A percentile compares a stretch with the other conserved stretches of the same genome.
phyloP scores from a whole-genome alignment of 2,888 invertebrate genomes.

The Scaptomyza polygonia region DNA sequence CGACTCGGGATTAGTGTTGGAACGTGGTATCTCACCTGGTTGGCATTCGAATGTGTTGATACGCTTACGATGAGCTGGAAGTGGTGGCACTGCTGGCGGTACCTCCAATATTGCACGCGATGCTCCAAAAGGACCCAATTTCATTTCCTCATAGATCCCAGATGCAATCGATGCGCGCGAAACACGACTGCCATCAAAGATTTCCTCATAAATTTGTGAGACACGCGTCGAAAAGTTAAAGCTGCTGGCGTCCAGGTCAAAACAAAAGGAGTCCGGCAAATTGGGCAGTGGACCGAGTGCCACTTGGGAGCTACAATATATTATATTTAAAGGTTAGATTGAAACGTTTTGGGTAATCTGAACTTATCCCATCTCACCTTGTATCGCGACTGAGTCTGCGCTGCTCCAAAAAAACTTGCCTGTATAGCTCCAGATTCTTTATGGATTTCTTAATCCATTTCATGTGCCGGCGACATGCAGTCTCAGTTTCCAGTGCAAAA shows the following conservation, averaged over 20 bases:
- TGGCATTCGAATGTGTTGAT: conserved; percentile 82
- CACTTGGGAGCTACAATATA: conserved; percentile 48
- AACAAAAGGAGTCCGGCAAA: conserved; percentile 74
- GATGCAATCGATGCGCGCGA: conserved; percentile 83
- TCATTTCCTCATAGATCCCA: conserved; percentile 85
- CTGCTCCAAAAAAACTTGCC: conserved; percentile 83
- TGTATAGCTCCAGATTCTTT: conserved; percentile 83
- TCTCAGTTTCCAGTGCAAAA: conserved; percentile 83
- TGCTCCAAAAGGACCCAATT: conserved; percentile 55
- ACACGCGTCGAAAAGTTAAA: conserved; percentile 80
- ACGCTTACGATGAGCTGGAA: conserved; percentile 82
- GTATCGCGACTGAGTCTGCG: conserved; percentile 77
- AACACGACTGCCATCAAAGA: conserved; percentile 78
- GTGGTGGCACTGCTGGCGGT: conserved; percentile 69
- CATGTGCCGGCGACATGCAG: conserved; percentile 83
- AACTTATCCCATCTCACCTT: conserved; percentile 10
- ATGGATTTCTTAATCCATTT: conserved; percentile 84
- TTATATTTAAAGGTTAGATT: background rate
- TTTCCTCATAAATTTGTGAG: conserved; percentile 84
- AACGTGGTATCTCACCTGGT: conserved; percentile 79
- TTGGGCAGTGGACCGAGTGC: conserved; percentile 83
- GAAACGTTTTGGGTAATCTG: background rate
- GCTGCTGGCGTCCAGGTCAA: conserved; percentile 56
- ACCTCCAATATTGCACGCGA: conserved; percentile 60
- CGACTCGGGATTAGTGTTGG: conserved; percentile 83